Evolutionary conservation across 2,797 vertebrate species (phyloP).

Genomic region (Arvicola amphibius): DNA sequence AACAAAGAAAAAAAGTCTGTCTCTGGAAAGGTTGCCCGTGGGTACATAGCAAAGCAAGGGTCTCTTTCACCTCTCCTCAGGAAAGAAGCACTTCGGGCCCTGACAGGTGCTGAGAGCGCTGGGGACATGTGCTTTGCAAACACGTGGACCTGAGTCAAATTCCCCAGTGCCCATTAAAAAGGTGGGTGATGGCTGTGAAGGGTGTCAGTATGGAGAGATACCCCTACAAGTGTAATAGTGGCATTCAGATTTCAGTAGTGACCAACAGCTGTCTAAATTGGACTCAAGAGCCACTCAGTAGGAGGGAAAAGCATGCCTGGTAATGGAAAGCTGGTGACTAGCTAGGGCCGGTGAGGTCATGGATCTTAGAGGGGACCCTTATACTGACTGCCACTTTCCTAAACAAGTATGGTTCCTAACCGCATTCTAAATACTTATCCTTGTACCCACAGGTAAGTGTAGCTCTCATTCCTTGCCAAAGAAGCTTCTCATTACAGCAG

Average conservation of each 20-base stretch:
- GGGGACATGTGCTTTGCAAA: neutral
- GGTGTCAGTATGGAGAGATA: neutral
- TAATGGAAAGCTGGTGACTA: neutral
- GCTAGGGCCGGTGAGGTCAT: neutral
- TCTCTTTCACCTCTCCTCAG: neutral
- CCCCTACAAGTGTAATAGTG: neutral
- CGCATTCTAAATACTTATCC: neutral
- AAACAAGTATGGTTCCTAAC: neutral
- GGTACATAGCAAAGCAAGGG: neutral
- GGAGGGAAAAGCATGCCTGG: neutral
- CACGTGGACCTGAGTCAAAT: neutral
- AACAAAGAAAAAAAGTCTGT: slow-evolving; percentile 21
- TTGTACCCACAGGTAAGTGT: too few relatives aligned
- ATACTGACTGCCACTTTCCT: neutral
- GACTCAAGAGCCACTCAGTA: neutral
- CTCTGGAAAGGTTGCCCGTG: slow-evolving; percentile 26
- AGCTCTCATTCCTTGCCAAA: neutral
- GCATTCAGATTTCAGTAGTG: neutral
- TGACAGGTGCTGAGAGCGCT: neutral
- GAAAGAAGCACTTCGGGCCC: neutral
- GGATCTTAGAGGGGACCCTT: neutral
- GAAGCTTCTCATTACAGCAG: neutral
- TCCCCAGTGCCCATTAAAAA: neutral
- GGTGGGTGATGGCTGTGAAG: neutral
- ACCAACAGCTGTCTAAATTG: neutral